Percentiles rank a stretch among this genome's conserved stretches.
phyloP scores from a whole-genome alignment of 2,888 invertebrate genomes.

The Volucella inflata region DNA sequence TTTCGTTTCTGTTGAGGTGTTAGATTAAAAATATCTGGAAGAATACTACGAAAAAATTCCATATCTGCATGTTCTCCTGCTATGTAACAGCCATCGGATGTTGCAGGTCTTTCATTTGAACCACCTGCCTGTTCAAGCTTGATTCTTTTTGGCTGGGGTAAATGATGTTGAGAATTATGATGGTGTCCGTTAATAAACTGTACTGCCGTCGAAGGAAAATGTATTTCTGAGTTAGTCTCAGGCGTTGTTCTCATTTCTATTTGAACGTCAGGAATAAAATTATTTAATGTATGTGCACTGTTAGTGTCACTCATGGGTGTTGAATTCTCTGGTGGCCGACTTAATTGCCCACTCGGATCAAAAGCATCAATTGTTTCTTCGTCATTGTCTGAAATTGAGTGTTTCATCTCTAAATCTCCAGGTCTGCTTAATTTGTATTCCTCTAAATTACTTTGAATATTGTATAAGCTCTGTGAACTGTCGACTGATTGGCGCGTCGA shows the following conservation, averaged over 20 bases:
- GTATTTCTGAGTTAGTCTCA: conserved; percentile 72
- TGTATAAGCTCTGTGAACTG: conserved; percentile 78
- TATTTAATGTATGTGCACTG: conserved; percentile 81
- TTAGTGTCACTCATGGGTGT: conserved; percentile 81
- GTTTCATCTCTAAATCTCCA: conserved; percentile 79
- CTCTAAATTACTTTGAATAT: conserved; percentile 49
- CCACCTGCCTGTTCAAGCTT: conserved; percentile 80
- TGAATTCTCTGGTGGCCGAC: conserved; percentile 70
- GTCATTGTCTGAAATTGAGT: conserved; percentile 81
- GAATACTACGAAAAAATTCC: conserved; percentile 85
- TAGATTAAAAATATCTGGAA: conserved; percentile 85
- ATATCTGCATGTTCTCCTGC: conserved; percentile 80
- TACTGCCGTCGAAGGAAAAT: conserved; percentile 42
- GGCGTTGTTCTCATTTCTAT: conserved; percentile 72
- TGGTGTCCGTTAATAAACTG: conserved; percentile 57
- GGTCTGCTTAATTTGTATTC: conserved; percentile 61
- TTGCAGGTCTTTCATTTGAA: conserved; percentile 76
- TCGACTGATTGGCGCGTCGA: conserved; percentile 81
- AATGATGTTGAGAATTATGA: conserved; percentile 70
- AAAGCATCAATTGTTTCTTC: conserved; percentile 82
- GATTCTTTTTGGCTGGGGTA: conserved; percentile 79
- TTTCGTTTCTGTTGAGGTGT: conserved; percentile 85
- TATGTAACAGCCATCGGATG: conserved; percentile 66
- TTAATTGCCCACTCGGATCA: conserved; percentile 77
- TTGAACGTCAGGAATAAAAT: conserved; percentile 78